phyloP scores from a whole-genome alignment of 2,888 invertebrate species.

The Sacculina carcini region DNA sequence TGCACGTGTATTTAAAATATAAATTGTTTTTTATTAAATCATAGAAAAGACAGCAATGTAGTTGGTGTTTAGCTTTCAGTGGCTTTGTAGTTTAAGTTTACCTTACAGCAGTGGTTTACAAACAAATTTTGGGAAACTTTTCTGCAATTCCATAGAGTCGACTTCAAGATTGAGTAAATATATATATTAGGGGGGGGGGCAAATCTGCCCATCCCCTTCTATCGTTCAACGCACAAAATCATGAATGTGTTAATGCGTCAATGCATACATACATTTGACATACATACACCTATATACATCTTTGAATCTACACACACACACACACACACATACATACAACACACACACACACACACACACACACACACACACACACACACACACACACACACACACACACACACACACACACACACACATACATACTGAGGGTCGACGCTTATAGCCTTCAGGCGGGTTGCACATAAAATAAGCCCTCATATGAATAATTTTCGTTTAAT shows the following conservation, averaged over 20 bases:
- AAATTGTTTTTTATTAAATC: too few species aligned
- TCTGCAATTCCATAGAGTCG: neutral
- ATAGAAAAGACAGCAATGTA: too few species aligned
- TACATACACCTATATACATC: conserved; percentile 2
- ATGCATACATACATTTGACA: conserved; percentile 5
- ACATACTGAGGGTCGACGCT: too few species aligned
- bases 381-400: conserved; percentile 5
- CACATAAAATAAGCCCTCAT: too few species aligned
- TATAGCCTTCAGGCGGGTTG: too few species aligned
- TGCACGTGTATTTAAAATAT: too few species aligned
- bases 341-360: neutral
- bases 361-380: conserved; percentile 4
- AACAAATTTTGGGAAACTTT: too few species aligned
- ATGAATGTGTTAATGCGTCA: conserved; percentile 3
- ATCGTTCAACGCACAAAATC: conserved; percentile 4
- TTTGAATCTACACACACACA: neutral
- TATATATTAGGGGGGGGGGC: too few species aligned
- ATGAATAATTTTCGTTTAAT: too few species aligned
- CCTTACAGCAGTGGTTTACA: too few species aligned
- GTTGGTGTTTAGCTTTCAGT: too few species aligned
- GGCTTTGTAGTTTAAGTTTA: too few species aligned
- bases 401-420: neutral
- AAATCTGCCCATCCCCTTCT: conserved; percentile 5
- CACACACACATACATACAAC: neutral
- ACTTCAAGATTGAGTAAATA: neutral